Evolutionary conservation across 2,797 vertebrate genomes (phyloP).

Genomic region (Steatocranus sp.): DNA sequence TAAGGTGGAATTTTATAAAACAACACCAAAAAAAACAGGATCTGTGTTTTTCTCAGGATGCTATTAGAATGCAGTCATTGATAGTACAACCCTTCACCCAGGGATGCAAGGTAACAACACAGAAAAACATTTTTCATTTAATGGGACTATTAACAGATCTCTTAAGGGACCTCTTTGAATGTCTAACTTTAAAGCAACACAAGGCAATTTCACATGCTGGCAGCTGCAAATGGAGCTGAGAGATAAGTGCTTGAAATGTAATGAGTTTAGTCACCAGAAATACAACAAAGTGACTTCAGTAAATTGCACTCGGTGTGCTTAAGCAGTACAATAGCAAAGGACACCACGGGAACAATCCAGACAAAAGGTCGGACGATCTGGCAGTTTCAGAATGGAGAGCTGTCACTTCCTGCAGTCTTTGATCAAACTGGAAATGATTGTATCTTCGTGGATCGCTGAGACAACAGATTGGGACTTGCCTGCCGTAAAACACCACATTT

Average conservation of each 20-base stretch:
- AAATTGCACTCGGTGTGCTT: neutral
- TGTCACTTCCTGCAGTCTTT: neutral
- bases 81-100: neutral
- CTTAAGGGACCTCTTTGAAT: conserved; percentile 28
- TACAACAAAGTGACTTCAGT: neutral
- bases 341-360: neutral
- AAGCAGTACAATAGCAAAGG: neutral
- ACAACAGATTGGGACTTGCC: neutral
- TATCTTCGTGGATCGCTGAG: neutral
- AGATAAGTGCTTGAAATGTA: conserved; percentile 43
- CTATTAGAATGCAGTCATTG: neutral
- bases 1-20: neutral
- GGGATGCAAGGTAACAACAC: neutral
- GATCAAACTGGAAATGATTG: neutral
- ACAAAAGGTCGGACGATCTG: neutral
- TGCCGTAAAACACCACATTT: neutral
- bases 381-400: neutral
- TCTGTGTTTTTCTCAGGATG: neutral
- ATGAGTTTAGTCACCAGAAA: conserved; percentile 17
- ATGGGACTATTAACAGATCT: conserved; percentile 25
- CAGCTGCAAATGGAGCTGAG: conserved; percentile 37
- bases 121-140: conserved; percentile 19
- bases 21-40: neutral
- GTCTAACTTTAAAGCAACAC: conserved; percentile 38
- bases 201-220: conserved; percentile 34